phyloP scores from a whole-genome alignment of 2,113 vertebrate genomes.

The Oncorhynchus masou region DNA sequence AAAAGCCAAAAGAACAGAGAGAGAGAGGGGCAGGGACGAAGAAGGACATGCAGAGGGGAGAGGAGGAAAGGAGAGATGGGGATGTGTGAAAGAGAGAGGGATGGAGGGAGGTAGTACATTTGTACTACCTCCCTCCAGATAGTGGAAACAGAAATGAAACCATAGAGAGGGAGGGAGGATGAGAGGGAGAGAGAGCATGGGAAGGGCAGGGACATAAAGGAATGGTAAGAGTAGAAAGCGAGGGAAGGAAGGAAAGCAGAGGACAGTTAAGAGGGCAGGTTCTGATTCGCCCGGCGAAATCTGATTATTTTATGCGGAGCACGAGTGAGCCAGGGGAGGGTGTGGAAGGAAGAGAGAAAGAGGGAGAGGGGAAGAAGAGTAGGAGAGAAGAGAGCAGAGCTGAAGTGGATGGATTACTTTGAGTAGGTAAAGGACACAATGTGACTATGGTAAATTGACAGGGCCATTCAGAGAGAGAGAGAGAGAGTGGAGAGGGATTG shows the following conservation, averaged over 20 bases:
- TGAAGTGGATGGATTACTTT: background rate
- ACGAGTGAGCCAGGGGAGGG: background rate
- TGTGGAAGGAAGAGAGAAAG: background rate
- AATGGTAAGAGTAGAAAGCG: background rate
- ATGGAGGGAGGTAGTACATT: too few species aligned
- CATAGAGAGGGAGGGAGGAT: too few species aligned
- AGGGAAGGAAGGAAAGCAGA: background rate
- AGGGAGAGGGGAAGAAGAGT: background rate
- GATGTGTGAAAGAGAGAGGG: too few species aligned
- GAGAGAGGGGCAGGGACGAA: too few species aligned
- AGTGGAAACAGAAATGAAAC: too few species aligned
- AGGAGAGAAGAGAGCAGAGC: background rate
- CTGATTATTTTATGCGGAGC: slow-evolving; percentile 30
- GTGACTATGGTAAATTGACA: background rate
- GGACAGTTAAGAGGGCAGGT: background rate
- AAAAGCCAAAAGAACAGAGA: too few species aligned
- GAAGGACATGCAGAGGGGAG: too few species aligned
- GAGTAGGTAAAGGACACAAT: slow-evolving; percentile 6
- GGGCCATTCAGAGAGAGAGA: background rate
- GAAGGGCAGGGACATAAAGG: background rate
- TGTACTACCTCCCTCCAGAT: too few species aligned
- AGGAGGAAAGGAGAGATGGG: too few species aligned
- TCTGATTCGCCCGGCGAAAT: slow-evolving; percentile 19
- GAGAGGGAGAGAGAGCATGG: background rate
- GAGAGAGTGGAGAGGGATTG: too few species aligned